Conservation (phyloP, 1,140 invertebrate species). For the Microvelia longipes region DNA sequence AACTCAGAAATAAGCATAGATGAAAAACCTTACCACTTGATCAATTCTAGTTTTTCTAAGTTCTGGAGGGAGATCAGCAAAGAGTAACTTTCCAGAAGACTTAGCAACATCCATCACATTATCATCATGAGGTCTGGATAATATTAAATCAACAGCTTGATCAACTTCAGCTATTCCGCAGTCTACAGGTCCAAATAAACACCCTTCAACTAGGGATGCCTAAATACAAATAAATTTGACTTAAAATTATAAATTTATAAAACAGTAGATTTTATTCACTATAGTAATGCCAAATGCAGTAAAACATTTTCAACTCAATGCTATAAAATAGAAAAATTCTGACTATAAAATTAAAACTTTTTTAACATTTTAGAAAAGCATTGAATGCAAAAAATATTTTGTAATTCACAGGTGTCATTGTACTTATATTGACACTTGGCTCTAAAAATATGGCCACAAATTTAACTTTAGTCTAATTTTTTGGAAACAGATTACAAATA, state of each 20-base stretch:
- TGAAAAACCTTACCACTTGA: constrained; percentile 48
- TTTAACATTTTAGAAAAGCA: not conserved
- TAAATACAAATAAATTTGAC: too few species aligned
- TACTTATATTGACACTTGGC: too few species aligned
- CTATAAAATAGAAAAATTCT: not conserved
- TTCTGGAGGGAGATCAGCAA: constrained; percentile 40
- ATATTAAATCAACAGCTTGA: constrained; percentile 29
- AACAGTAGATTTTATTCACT: too few species aligned
- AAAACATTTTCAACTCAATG: not conserved
- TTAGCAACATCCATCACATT: constrained; percentile 61
- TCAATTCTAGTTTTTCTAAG: constrained; percentile 50
- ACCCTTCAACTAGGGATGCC: constrained; percentile 27
- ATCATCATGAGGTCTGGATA: constrained; percentile 36
- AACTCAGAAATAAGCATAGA: too few species aligned
- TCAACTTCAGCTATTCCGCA: constrained; percentile 26
- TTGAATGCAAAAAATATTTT: too few species aligned
- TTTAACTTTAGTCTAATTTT: too few species aligned
- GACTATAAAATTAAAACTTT: not conserved
- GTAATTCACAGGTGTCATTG: too few species aligned
- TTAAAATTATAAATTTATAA: not conserved
- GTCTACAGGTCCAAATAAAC: constrained; percentile 19
- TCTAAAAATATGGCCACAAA: too few species aligned
- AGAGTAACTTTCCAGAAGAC: constrained; percentile 58
- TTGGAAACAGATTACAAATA: too few species aligned
- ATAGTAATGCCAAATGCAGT: too few species aligned